Evolutionary conservation across 2,888 invertebrate species (phyloP), one percentile per base, ranked within the genome.

Genomic region (Rhyacophila evoluta): DNA sequence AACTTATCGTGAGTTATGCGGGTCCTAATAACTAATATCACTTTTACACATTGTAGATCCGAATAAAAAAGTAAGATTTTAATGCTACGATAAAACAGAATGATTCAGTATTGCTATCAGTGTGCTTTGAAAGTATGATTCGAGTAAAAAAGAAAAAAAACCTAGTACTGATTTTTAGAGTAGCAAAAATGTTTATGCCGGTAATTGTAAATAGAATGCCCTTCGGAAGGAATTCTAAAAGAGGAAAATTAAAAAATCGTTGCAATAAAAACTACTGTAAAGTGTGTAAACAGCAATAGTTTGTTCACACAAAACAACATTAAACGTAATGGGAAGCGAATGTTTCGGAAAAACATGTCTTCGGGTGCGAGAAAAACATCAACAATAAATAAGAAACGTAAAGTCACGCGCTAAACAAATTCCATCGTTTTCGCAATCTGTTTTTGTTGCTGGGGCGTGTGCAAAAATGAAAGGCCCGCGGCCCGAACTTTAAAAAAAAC

Each of bases 291-390:
- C 8, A 25, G 55, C 4, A 19, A 55, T 55, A 55, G 25, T 55
- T 55, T 55, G 55, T 55, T 55, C 55, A 55, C 55, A 55, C 55
- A 55, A 55, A 55, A 55, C 55, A 55, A 55, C 15, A 55, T 55
- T 55, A 55, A 55, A 25, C 55, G 55, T 55, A 55, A 55, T 55
- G 25, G 25, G 55, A 55, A 55, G 55, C 19, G 55, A 55, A 55
- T 55, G 55, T 25, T 55, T 55, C 25, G 55, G 55, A 55, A 55
- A 55, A 55, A 55, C 55, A 55, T 55, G 55, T 55, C 55, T 10
- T 55, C 55, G 55, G 25, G 1, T 19, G 55, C 0, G 19, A 55
- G 25, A 55, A 33, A 55, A 55, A 25, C 55, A 25, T 55, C 19
- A 55, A 55, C 55, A 55, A 25, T 55, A 55, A 55, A 55, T 55